These are phyloP conservation scores for Himalopsyche tibetana DNA, from an alignment of 2,888 invertebrate genomes.

Conservation along the genomic window DNA sequence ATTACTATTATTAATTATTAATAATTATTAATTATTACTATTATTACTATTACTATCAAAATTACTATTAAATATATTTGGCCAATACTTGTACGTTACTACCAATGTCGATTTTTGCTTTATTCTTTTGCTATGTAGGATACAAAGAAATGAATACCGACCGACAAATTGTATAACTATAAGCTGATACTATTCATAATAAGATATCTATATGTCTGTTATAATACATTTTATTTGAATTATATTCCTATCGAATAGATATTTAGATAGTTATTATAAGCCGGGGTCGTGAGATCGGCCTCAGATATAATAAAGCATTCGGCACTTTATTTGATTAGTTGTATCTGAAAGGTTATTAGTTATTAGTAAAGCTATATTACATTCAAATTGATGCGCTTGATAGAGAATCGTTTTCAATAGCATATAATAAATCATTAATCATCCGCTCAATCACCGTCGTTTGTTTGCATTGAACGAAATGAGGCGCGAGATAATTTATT, in stretches of 20 bases:
- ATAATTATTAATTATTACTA: no score
- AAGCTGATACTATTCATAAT: no score
- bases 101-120: no score
- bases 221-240: no score
- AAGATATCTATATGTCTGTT: no score
- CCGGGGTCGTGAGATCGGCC: conserved; percentile 37
- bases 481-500: background rate
- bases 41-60: no score
- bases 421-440: conserved; percentile 43
- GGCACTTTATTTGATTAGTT: conserved; percentile 43
- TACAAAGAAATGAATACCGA: no score
- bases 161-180: no score
- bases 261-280: conserved; percentile 38
- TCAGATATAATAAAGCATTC: conserved; percentile 15
- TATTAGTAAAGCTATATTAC: conserved; percentile 42
- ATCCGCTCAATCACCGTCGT: conserved; percentile 23
- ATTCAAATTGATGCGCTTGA: conserved; percentile 42
- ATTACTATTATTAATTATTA: no score
- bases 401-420: conserved; percentile 39
- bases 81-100: no score
- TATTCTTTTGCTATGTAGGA: no score
- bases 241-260: background rate
- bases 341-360: conserved; percentile 41
- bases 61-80: no score
- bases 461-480: conserved; percentile 43